Base-by-base conservation (phyloP, 2,113 vertebrate species). In the Oriolus oriolus region DNA sequence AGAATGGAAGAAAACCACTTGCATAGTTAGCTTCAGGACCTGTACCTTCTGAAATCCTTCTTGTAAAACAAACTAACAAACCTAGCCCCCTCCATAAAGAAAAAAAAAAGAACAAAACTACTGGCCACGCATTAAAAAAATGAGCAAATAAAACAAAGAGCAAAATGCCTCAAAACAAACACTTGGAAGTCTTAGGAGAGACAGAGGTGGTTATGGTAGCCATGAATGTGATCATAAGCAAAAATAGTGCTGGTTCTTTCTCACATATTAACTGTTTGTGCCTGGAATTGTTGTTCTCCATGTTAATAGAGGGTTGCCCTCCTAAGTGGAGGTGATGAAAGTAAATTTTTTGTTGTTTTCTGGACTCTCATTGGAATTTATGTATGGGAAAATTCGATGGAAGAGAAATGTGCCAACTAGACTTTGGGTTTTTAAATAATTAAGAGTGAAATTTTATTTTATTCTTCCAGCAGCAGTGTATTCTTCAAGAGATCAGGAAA, bases 41-140 rank as follows among this genome's bases (percentile, higher is more conserved):
- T 39, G 9, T 52, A 39, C 16, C 10, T 78, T 63, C 54, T 84
- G 39, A 75, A 35, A 56, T 68, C 11, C 24, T 85, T 45, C 11
- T 35, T 70, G 23, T 17, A 23, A 33, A n/a, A 47, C 6, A 57
- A 26, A 14, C 13, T 16, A 39, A 19, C 11, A n/a, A 31, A 17
- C 42, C 39, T 60, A 44, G 1, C 1, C 17, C 13, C 2, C 4
- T 13, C 8, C 12, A 28, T 39, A 78, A 31, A 57, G 1, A 12
- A 27, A 41, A 70, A 31, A 10, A 35, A 23, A n/a, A 22, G 22
- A 3, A 6, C 12, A 27, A 49, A 82, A 28, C 16, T 16, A 9
- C 0, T 16, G 39, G 22, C 20, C 11, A 42, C 14, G 37, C 18
- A 3, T 33, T 59, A 18, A 52, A 68, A 42, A 42, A 21, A 5